Base-by-base conservation (phyloP, 1,140 invertebrate genomes). In the Eumeta japonica region DNA sequence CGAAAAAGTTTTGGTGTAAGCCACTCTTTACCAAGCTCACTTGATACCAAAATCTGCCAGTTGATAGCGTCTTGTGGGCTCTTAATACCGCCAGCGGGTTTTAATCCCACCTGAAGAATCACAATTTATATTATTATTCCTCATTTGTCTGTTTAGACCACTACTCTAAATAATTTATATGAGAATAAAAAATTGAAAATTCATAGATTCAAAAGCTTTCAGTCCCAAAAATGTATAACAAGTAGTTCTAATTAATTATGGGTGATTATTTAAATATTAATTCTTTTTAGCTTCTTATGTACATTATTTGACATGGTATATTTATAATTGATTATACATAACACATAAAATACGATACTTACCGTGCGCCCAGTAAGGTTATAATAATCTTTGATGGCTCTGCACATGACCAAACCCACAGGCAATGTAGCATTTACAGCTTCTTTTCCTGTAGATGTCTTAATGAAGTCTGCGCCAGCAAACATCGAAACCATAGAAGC, bases 401-500 rank as follows among this genome's bases (percentile, higher is more conserved):
- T 73, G 35, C 90, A 89, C 97, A 99, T 99, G 0, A 98, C 87
- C 13, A 97, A 74, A 3, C 94, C 94, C 34, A 91, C 85, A 19
- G 88, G 84, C 27, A 98, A 68, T 7, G 89, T 98, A 2, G 97
- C 96, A 82, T 99, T 99, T 0, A 96, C 84, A 10, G 80, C 66
- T 78, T 99, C 97, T 77, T 99, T 99, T 30, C 96, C 97, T 2
- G 97, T 99, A 0, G 95, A 98, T 16, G 97, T 99, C 75, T 99
- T 99, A 35, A 99, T 98, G 58, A 99, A 99, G 79, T 99, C 90
- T 17, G 93, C 86, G 13, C 95, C 94, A 43, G 94, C 95, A 81
- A 90, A 82, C 91, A 98, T 97, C 15, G 92, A 88, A 10, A 93
- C 80, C 73, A 97, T 83, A 13, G 93, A 91, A 2, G 92, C 90